Evolutionary conservation across 1,140 invertebrate genomes (phyloP).

Genomic region (Drosophila punjabiensis): DNA sequence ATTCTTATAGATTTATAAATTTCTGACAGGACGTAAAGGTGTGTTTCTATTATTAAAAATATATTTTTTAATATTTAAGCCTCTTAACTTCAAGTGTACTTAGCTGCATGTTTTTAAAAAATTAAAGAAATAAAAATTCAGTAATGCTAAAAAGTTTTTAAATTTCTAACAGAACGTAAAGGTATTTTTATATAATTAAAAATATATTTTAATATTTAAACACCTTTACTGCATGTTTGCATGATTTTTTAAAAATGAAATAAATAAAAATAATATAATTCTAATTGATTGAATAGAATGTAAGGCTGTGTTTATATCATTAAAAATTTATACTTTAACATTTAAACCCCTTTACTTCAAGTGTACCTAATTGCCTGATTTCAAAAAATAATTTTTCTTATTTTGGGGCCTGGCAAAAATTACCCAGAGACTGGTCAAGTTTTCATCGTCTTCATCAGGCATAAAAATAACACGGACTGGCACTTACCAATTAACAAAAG

Average conservation of each 20-base stretch:
- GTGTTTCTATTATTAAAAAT: too few relatives aligned
- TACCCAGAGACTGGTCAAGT: slow-evolving; percentile 37
- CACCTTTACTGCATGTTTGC: too few relatives aligned
- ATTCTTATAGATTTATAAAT: too few relatives aligned
- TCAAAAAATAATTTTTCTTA: slow-evolving; percentile 1
- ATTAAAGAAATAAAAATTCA: background rate
- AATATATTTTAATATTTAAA: background rate
- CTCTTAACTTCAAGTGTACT: too few relatives aligned
- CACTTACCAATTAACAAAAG: slow-evolving; percentile 85
- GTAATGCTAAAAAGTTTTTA: background rate
- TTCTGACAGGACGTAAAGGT: too few relatives aligned
- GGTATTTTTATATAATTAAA: too few relatives aligned
- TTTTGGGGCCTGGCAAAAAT: background rate
- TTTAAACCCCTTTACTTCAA: background rate
- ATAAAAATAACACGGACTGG: slow-evolving; percentile 55
- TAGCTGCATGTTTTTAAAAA: too few relatives aligned
- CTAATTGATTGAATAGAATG: background rate
- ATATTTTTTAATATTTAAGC: too few relatives aligned
- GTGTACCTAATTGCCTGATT: background rate
- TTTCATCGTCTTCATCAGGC: slow-evolving; percentile 46
- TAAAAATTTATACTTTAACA: background rate
- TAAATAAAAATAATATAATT: background rate
- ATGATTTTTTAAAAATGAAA: background rate
- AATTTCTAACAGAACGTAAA: background rate
- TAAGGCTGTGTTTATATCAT: too few relatives aligned